Conservation (phyloP, 2,888 invertebrate species). For the Sphecodes monilicornis region DNA sequence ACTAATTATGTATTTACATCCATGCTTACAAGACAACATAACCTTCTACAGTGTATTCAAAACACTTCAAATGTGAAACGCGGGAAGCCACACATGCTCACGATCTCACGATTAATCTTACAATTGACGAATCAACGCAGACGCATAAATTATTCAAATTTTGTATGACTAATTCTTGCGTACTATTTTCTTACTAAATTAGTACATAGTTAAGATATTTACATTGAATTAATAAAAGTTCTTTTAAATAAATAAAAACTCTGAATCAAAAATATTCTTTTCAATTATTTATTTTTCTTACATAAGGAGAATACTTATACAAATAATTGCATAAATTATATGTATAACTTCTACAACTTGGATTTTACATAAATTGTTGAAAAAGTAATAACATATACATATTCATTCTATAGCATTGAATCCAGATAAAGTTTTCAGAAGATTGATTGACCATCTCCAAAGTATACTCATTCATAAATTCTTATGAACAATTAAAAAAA, state of each 20-base stretch:
- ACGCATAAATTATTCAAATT: background rate
- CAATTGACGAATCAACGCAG: background rate
- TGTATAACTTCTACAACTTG: constrained; percentile 47
- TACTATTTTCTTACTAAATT: background rate
- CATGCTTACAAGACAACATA: constrained; percentile 35
- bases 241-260: background rate
- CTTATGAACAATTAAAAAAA: constrained; percentile 32
- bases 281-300: constrained; percentile 58
- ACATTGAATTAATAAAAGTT: constrained; percentile 3
- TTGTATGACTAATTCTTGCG: background rate
- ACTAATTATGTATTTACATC: background rate
- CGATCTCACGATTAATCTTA: background rate
- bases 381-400: constrained; percentile 52
- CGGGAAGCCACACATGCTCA: constrained; percentile 21
- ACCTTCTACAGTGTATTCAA: constrained; percentile 28
- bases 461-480: constrained; percentile 22
- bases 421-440: constrained; percentile 55
- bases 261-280: constrained; percentile 25
- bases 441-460: constrained; percentile 2
- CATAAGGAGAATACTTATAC: constrained; percentile 60
- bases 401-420: constrained; percentile 63
- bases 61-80: background rate
- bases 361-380: constrained; percentile 45
- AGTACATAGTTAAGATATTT: background rate
- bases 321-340: constrained; percentile 56